Evolutionary conservation across 2,113 vertebrate species (phyloP), one percentile per base, ranked within the genome.

Genomic region (Chaetodon auriga): DNA sequence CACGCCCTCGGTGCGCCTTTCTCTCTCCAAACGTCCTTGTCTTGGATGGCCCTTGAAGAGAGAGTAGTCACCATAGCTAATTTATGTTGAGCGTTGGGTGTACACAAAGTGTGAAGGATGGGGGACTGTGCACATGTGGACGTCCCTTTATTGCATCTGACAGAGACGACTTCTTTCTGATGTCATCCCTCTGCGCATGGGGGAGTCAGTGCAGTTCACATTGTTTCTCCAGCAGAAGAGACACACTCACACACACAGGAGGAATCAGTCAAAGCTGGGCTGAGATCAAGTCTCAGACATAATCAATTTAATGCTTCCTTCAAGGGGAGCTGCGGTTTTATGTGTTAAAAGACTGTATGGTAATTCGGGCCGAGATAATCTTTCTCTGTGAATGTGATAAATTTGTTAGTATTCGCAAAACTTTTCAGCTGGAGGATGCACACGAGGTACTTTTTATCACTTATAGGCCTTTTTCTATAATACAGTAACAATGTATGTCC

Each of bases 121-220:
- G 75, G 87, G 82, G 78, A 10, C 72, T 46, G 4, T 61, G 81
- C 73, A 48, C 75, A 72, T 78, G 88, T 81, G 84, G 89, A 92
- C 85, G 81, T 85, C 73, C 83, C 82, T 90, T 94, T 92, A 93
- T 92, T 90, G 89, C 89, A 76, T 92, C 89, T 92, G 90, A 92
- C 90, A 89, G 90, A 89, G 87, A 91, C 78, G 60, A 88, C 91
- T 93, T 92, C 87, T 91, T 90, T 92, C 84, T 93, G 93, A 92
- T 92, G 87, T 89, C 85, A 74, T 87, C 81, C 89, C 81, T 86
- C 75, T 63, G 85, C 30, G 68, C 74, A 64, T 64, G 87, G 77
- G 78, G 89, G 90, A 89, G 82, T 76, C 73, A 18, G 7, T 80
- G 83, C 80, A 91, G 90, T 92, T 92, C 80, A 78, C 80, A 71